These are phyloP conservation scores for Sphaerophoria taeniata DNA, from an alignment of 2,888 invertebrate species.

Conservation along the genomic window DNA sequence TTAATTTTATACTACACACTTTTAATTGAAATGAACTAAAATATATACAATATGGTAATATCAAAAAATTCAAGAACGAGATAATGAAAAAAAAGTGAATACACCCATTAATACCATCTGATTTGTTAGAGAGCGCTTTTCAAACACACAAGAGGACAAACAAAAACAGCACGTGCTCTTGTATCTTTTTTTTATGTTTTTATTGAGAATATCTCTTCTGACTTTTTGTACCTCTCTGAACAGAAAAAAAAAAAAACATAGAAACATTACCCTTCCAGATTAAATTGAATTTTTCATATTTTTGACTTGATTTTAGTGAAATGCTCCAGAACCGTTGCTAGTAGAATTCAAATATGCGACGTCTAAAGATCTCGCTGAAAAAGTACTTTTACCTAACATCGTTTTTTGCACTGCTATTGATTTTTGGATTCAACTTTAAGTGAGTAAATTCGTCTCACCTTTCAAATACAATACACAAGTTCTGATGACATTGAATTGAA, in stretches of 20 bases:
- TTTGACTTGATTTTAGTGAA: conserved; percentile 57
- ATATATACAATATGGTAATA: conserved; percentile 16
- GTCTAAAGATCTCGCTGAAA: conserved; percentile 85
- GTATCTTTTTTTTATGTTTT: no score
- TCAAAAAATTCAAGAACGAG: not conserved
- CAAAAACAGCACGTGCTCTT: no score
- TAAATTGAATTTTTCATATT: not conserved
- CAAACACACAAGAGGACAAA: conserved; percentile 19
- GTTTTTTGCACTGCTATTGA: conserved; percentile 83
- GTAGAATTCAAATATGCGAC: conserved; percentile 82
- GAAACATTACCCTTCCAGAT: not conserved
- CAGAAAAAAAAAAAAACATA: not conserved
- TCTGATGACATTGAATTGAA: conserved; percentile 1
- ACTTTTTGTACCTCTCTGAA: not conserved
- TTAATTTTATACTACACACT: no score
- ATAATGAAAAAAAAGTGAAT: conserved; percentile 12
- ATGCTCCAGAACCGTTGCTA: conserved; percentile 54
- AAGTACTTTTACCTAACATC: conserved; percentile 85
- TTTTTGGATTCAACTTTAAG: conserved; percentile 84
- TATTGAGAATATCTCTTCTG: no score
- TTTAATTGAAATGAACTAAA: not conserved
- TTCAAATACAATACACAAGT: not conserved
- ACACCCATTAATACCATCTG: conserved; percentile 19
- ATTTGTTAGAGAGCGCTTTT: not conserved
- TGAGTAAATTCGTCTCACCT: conserved; percentile 75